These are phyloP conservation scores for Poecile atricapillus DNA, from an alignment of 2,113 vertebrate species.

Conservation along the genomic window DNA sequence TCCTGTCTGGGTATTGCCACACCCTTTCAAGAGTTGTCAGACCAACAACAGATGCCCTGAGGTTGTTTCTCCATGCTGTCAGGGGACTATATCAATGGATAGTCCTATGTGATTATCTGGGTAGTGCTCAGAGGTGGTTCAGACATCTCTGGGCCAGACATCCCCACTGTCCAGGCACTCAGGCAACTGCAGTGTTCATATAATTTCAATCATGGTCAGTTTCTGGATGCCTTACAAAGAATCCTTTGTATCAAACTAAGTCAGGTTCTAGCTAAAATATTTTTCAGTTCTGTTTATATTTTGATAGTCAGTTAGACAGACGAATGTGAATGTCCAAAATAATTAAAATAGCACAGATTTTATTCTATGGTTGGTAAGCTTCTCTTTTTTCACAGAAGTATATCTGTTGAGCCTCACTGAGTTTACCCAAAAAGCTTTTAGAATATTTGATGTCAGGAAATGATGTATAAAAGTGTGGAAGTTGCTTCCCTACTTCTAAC, in stretches of 20 bases:
- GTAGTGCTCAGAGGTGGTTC: not conserved
- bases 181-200: not conserved
- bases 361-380: not conserved
- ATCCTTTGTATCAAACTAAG: not conserved
- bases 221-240: not conserved
- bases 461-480: not conserved
- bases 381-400: not conserved
- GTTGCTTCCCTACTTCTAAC: not conserved
- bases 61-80: not conserved
- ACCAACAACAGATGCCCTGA: fast-evolving
- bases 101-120: not conserved
- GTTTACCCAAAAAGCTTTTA: not conserved
- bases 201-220: not conserved
- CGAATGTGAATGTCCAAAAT: not conserved
- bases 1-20: not conserved
- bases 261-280: not conserved
- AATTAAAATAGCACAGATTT: not conserved
- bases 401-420: not conserved
- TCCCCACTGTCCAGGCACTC: not conserved
- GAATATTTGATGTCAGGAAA: not conserved
- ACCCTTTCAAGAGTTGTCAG: not conserved
- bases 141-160: not conserved
- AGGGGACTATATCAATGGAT: not conserved
- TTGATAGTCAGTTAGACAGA: not conserved
- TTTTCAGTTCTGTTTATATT: not conserved